phyloP scores from a whole-genome alignment of 2,888 invertebrate genomes.

The Laspeyria flexula region DNA sequence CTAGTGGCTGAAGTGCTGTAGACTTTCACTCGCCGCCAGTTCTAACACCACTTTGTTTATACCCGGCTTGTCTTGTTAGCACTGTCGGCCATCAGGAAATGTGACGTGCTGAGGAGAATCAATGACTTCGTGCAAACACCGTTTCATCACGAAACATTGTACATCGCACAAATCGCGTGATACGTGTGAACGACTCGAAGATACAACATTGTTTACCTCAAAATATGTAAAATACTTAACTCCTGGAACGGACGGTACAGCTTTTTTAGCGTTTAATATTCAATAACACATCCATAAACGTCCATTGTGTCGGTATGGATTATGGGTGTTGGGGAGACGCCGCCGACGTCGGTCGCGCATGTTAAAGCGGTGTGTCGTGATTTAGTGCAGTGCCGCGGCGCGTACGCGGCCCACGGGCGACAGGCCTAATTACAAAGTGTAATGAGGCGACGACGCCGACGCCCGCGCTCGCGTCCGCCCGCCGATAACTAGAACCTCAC shows the following conservation, averaged over 20 bases:
- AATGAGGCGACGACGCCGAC: constrained; percentile 71
- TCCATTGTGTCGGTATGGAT: constrained; percentile 67
- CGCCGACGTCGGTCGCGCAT: constrained; percentile 60
- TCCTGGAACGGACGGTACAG: constrained; percentile 50
- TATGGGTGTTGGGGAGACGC: constrained; percentile 61
- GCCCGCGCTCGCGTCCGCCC: constrained; percentile 55
- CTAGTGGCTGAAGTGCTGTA: constrained; percentile 69
- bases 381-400: constrained; percentile 75
- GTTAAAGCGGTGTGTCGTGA: constrained; percentile 72
- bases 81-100: constrained; percentile 39
- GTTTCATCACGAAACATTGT: constrained; percentile 21
- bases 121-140: constrained; percentile 30
- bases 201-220: constrained; percentile 59
- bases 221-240: constrained; percentile 64
- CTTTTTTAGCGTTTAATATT: constrained; percentile 69
- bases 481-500: constrained; percentile 38
- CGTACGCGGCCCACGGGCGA: constrained; percentile 75
- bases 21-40: constrained; percentile 71
- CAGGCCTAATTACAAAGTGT: constrained; percentile 83
- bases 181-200: constrained; percentile 43
- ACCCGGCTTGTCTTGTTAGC: constrained; percentile 63
- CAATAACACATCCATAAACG: constrained; percentile 72
- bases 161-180: constrained; percentile 5
- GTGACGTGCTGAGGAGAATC: constrained; percentile 41
- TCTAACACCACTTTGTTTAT: constrained; percentile 65